phyloP scores from a whole-genome alignment of 2,888 invertebrate genomes.

The Parochlus steinenii region DNA sequence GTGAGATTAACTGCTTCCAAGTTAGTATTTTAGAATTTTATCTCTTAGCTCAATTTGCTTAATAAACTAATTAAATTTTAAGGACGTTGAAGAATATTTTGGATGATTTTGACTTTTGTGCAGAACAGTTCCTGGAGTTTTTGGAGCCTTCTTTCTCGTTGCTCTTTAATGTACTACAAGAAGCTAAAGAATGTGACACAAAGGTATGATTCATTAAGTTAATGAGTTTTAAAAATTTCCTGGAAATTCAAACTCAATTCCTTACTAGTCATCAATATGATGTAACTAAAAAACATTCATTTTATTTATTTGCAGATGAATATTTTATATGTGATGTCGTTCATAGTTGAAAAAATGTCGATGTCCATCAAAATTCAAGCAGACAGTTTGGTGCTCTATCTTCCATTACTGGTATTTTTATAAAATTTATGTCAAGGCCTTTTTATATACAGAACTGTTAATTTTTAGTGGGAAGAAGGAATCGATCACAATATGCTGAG shows the following conservation, averaged over 20 bases:
- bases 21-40: constrained; percentile 11
- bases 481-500: constrained; percentile 77
- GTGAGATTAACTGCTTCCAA: constrained; percentile 76
- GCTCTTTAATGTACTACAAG: constrained; percentile 68
- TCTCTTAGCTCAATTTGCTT: background rate
- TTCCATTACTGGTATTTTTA: constrained; percentile 74
- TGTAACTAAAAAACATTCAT: too few relatives aligned
- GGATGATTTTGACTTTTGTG: constrained; percentile 84
- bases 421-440: too few relatives aligned
- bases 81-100: constrained; percentile 61
- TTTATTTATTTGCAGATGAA: constrained; percentile 69
- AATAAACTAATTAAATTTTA: background rate
- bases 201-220: constrained; percentile 38
- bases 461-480: constrained; percentile 82
- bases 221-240: too few relatives aligned
- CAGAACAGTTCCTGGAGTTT: constrained; percentile 71
- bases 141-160: constrained; percentile 61
- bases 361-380: constrained; percentile 48
- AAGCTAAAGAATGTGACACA: constrained; percentile 81
- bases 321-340: constrained; percentile 75
- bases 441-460: too few relatives aligned
- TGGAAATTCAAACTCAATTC: background rate
- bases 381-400: constrained; percentile 56
- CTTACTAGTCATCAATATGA: too few relatives aligned
- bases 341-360: constrained; percentile 75